phyloP scores from a whole-genome alignment of 2,113 vertebrate genomes.

The Pterocles burchelli region DNA sequence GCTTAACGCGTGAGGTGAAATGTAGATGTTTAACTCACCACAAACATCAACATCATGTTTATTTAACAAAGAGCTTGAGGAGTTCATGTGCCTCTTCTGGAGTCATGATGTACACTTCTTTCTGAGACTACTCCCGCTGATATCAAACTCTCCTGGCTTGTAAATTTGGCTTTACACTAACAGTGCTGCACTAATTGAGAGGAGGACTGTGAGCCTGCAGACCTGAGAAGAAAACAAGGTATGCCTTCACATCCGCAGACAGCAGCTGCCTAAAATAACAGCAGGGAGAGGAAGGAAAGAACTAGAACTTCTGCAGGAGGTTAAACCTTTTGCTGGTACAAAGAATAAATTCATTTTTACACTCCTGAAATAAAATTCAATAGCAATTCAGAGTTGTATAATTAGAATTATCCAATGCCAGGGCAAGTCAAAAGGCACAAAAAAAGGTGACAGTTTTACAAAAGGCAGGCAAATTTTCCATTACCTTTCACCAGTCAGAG shows the following conservation, averaged over 20 bases:
- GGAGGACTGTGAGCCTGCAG: neutral
- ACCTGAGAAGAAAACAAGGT: neutral
- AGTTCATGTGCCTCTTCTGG: neutral
- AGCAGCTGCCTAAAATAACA: neutral
- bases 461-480: neutral
- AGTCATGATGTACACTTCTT: fast-evolving
- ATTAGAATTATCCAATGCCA: neutral
- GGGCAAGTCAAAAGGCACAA: neutral
- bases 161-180: neutral
- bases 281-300: neutral
- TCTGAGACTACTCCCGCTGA: neutral
- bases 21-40: neutral
- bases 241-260: neutral
- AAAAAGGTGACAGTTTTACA: neutral
- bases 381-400: neutral
- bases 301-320: neutral
- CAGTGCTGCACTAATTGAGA: neutral
- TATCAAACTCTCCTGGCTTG: neutral
- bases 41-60: conserved; percentile 6
- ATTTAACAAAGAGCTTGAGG: neutral
- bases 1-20: neutral
- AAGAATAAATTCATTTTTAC: neutral
- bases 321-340: neutral
- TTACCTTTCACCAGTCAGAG: fast-evolving
- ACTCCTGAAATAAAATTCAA: neutral